These are phyloP conservation scores for Podabrus alpinus DNA, from an alignment of 2,888 invertebrate species.

Conservation along the genomic window DNA sequence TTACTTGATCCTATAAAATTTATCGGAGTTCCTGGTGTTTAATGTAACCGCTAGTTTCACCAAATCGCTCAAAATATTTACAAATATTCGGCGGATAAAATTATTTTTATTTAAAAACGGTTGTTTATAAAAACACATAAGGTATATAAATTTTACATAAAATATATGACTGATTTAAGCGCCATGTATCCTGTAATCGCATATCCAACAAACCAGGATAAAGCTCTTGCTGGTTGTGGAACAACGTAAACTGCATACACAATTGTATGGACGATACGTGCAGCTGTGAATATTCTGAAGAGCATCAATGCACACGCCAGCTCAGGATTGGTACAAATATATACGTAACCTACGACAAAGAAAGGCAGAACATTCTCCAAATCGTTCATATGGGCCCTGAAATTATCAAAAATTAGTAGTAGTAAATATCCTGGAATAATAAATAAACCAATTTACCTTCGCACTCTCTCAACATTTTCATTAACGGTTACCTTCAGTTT, in stretches of 20 bases:
- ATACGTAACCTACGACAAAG: constrained; percentile 64
- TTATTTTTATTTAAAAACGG: neutral
- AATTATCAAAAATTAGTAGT: neutral
- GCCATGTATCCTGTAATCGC: constrained; percentile 42
- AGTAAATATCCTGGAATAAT: neutral
- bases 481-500: constrained; percentile 48
- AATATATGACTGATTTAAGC: constrained; percentile 21
- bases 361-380: constrained; percentile 73
- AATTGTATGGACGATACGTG: constrained; percentile 65
- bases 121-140: neutral
- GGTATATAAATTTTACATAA: neutral
- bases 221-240: constrained; percentile 59
- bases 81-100: neutral
- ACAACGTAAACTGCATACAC: constrained; percentile 65
- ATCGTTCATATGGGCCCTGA: constrained; percentile 72
- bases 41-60: too few relatives aligned
- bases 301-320: constrained; percentile 57
- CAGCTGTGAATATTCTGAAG: constrained; percentile 60
- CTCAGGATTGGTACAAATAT: constrained; percentile 60
- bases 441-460: constrained; percentile 5
- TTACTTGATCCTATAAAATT: too few relatives aligned
- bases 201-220: constrained; percentile 40
- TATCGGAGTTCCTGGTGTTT: too few relatives aligned
- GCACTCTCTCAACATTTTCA: constrained; percentile 58
- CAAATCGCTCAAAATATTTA: neutral